Conservation (phyloP, 2,113 vertebrate genomes). For the Neogale vison region DNA sequence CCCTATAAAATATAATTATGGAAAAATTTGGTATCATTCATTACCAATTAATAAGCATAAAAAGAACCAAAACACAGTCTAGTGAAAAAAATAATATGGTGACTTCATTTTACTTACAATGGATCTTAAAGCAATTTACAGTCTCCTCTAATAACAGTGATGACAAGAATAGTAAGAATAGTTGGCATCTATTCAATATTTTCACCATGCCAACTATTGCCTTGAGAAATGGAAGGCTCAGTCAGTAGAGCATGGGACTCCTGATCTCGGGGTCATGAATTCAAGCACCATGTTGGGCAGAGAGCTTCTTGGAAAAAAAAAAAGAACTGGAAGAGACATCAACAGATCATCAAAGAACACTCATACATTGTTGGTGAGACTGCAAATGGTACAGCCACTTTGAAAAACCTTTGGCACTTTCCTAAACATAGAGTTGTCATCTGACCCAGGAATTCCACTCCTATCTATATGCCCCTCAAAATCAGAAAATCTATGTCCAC, state of each 20-base stretch:
- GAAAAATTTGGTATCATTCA: background rate
- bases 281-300: background rate
- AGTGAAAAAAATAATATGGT: background rate
- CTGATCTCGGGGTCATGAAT: background rate
- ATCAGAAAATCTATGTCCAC: background rate
- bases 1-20: slow-evolving; percentile 18
- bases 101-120: background rate
- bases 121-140: background rate
- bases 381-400: background rate
- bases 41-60: background rate
- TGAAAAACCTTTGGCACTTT: background rate
- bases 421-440: background rate
- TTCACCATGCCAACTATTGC: background rate
- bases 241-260: background rate
- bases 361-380: background rate
- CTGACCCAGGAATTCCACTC: background rate
- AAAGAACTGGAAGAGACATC: background rate
- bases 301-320: background rate
- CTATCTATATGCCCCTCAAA: background rate
- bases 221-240: background rate
- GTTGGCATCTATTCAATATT: background rate
- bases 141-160: background rate
- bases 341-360: background rate
- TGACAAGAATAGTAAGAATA: background rate
- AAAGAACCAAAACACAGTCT: background rate